Evolutionary conservation across 2,113 vertebrate genomes (phyloP).

Genomic region (Lycaon pictus): DNA sequence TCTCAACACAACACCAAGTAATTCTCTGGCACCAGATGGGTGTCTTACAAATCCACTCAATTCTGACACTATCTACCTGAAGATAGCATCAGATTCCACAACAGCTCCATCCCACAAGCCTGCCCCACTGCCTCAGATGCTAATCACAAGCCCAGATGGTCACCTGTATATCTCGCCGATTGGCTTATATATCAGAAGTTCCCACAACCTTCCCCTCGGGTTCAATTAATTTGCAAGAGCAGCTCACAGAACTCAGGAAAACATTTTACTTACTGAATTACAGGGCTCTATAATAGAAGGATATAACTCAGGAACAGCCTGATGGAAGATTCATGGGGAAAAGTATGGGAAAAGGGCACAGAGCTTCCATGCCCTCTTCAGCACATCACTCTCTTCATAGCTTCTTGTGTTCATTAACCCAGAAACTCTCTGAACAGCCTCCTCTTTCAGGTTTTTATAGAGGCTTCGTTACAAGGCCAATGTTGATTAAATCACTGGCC

Average conservation of each 20-base stretch:
- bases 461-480: neutral
- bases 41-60: neutral
- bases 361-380: neutral
- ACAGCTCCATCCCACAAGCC: neutral
- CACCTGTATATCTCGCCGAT: neutral
- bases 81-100: neutral
- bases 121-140: neutral
- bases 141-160: neutral
- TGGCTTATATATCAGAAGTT: neutral
- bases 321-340: neutral
- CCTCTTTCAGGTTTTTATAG: neutral
- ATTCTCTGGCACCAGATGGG: neutral
- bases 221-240: neutral
- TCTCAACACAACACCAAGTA: neutral
- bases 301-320: neutral
- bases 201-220: too few relatives aligned
- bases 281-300: neutral
- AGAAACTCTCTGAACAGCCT: rapidly evolving
- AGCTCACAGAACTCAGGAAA: neutral
- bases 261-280: neutral
- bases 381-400: neutral
- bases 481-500: neutral
- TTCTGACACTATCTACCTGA: neutral
- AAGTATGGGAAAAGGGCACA: neutral
- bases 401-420: neutral